phyloP scores from a whole-genome alignment of 30 jellyfish, hydroid and myxozoan species.

The Pseudorhiza aurosa region DNA sequence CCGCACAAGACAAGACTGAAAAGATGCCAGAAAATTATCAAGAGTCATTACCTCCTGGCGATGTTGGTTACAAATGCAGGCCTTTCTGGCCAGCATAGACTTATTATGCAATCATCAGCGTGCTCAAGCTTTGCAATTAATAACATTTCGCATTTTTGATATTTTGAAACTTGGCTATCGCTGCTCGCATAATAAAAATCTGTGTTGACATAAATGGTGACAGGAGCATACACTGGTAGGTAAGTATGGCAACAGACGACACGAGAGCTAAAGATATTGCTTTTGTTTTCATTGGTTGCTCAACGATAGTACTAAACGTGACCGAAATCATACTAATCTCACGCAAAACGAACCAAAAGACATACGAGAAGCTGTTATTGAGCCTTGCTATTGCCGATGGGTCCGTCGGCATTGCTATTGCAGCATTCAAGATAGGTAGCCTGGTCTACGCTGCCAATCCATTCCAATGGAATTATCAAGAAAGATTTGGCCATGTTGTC shows the following conservation, averaged over 20 bases:
- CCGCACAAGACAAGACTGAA: too few relatives aligned
- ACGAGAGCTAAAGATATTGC: background rate
- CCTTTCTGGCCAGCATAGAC: too few relatives aligned
- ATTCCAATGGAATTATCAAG: background rate
- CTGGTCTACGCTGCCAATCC: background rate
- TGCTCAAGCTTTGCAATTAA: background rate
- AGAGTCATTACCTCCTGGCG: too few relatives aligned
- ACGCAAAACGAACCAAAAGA: background rate
- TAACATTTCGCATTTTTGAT: background rate
- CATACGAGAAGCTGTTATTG: conserved; percentile 5
- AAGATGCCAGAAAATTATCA: too few relatives aligned
- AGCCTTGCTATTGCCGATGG: conserved; percentile 23
- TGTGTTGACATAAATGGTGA: background rate
- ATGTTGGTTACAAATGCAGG: too few relatives aligned
- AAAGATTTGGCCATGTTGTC: background rate
- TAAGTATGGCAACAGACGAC: background rate
- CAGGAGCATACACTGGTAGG: background rate
- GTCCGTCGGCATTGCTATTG: background rate
- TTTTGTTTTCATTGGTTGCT: background rate
- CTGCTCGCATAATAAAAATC: background rate
- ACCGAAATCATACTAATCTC: background rate
- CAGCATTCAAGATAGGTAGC: background rate
- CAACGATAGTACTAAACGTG: background rate
- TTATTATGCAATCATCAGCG: too few relatives aligned
- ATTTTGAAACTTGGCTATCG: too few relatives aligned